A percentile compares a stretch with the other conserved stretches of the same genome.
Evolutionary conservation across 2,113 vertebrate species (phyloP).

Genomic region (Rhinolophus ferrumequinum): DNA sequence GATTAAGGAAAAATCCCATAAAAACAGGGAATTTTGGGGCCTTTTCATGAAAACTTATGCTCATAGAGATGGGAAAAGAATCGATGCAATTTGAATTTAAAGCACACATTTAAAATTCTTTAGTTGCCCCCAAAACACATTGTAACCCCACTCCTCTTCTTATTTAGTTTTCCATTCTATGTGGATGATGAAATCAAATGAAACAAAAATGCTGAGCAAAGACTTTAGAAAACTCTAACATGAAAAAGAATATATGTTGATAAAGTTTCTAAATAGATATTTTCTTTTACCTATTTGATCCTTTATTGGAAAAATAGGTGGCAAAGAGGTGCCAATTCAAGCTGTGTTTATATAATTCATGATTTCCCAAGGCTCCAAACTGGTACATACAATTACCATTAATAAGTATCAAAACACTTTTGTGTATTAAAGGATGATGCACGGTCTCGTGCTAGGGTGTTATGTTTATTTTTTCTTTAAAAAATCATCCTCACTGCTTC

Average conservation of each 20-base stretch:
- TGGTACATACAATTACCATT: neutral
- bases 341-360: neutral
- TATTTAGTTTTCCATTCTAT: neutral
- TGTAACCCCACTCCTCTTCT: neutral
- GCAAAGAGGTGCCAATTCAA: neutral
- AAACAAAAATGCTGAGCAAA: neutral
- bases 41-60: constrained; percentile 33
- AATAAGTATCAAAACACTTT: neutral
- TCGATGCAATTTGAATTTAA: neutral
- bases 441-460: neutral
- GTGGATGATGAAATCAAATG: neutral
- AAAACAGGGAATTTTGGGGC: constrained; percentile 49
- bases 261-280: constrained; percentile 8
- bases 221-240: constrained; percentile 10
- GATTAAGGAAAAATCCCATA: constrained; percentile 51
- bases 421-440: neutral
- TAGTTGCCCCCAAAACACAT: neutral
- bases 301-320: constrained; percentile 25
- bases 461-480: neutral
- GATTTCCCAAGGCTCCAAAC: neutral
- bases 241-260: constrained; percentile 16
- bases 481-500: neutral
- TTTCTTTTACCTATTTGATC: neutral
- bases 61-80: constrained; percentile 39
- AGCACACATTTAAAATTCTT: constrained; percentile 35